These are phyloP conservation scores for Chrysemys picta DNA, from an alignment of 2,113 vertebrate species.

Conservation along the genomic window DNA sequence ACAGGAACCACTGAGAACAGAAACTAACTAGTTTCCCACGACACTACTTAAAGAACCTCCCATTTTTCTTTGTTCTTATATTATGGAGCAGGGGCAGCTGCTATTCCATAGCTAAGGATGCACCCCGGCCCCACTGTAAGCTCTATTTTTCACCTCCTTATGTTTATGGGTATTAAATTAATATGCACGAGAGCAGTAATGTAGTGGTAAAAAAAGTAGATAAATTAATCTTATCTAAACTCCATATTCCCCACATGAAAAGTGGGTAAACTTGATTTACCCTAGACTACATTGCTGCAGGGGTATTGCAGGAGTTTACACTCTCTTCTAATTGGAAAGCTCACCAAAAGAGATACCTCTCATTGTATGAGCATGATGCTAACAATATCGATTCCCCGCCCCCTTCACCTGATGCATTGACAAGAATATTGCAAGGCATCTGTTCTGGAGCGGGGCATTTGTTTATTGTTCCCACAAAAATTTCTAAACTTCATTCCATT, in stretches of 20 bases:
- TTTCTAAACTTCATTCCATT: fast-evolving
- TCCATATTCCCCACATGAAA: neutral
- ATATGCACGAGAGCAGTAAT: neutral
- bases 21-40: conserved; percentile 55
- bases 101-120: neutral
- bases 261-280: neutral
- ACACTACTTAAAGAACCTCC: conserved; percentile 41
- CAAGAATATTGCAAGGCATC: neutral
- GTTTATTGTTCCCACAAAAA: neutral
- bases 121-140: neutral
- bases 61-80: conserved; percentile 53
- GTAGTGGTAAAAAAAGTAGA: neutral
- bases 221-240: neutral
- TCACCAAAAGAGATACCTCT: neutral
- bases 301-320: neutral
- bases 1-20: conserved; percentile 61
- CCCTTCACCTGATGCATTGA: neutral
- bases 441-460: fast-evolving
- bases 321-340: neutral
- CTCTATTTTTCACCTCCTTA: conserved; percentile 8
- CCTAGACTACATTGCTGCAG: neutral
- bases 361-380: neutral
- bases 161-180: neutral
- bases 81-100: conserved; percentile 38
- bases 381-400: neutral